Percentiles rank a stretch among this genome's conserved stretches.
phyloP scores from a whole-genome alignment of 2,113 vertebrate species.

The Isurus oxyrinchus region DNA sequence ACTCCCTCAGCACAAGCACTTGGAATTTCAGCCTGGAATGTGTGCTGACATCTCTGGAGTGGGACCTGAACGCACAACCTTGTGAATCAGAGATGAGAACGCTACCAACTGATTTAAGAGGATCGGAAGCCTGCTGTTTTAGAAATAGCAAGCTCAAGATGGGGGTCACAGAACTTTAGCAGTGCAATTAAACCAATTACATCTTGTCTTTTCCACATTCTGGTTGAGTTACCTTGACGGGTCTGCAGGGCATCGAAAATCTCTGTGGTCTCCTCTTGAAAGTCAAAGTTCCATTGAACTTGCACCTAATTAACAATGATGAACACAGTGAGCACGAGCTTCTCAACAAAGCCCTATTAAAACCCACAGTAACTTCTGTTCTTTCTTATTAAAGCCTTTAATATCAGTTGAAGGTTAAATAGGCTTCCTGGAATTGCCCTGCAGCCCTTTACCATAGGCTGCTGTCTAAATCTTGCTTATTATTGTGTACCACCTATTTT shows the following conservation, averaged over 20 bases:
- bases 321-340: not conserved
- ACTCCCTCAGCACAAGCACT: not conserved
- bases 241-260: not conserved
- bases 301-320: constrained; percentile 5
- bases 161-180: not conserved
- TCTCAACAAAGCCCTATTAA: not conserved
- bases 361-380: not conserved
- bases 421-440: not conserved
- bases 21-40: not conserved
- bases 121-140: not conserved
- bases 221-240: not conserved
- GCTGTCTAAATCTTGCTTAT: not conserved
- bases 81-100: not conserved
- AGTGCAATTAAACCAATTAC: not conserved
- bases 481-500: not conserved
- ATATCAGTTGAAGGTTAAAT: not conserved
- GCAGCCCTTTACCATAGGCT: not conserved
- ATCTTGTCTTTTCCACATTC: not conserved
- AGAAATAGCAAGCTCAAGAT: not conserved
- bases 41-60: not conserved
- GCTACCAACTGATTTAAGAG: not conserved
- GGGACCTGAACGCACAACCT: not conserved
- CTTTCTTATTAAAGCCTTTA: not conserved
- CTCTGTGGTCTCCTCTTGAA: not conserved
- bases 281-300: not conserved